Conservation (phyloP, 1,140 invertebrate genomes). For the Helicoverpa armigera region DNA sequence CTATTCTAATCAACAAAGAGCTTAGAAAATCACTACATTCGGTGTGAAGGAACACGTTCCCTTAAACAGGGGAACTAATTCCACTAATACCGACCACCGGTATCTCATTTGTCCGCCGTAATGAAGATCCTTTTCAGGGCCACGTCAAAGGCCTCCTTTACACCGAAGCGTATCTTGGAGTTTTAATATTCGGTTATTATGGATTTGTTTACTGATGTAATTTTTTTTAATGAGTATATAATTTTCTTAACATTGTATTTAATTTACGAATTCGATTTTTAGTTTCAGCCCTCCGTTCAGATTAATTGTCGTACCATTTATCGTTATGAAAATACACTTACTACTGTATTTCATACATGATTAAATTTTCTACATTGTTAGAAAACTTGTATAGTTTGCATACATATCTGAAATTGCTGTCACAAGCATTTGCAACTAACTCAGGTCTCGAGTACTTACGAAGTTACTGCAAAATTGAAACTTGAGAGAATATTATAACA, state of each 20-base stretch:
- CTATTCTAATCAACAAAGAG: background rate
- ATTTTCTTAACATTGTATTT: too few species aligned
- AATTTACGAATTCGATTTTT: too few species aligned
- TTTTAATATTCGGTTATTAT: background rate
- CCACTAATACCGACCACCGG: constrained; percentile 25
- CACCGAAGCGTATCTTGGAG: constrained; percentile 42
- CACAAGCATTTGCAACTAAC: constrained; percentile 5
- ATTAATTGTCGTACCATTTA: too few species aligned
- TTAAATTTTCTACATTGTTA: background rate
- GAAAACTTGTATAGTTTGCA: background rate
- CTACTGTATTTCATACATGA: background rate
- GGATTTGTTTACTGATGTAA: background rate
- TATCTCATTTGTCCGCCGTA: constrained; percentile 51
- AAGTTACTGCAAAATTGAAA: background rate
- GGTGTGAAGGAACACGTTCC: constrained; percentile 32
- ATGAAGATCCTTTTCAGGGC: constrained; percentile 53
- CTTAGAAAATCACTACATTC: constrained; percentile 29
- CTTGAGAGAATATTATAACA: background rate
- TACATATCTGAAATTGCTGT: constrained; percentile 22
- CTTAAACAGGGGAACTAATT: constrained; percentile 51
- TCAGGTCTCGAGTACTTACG: background rate
- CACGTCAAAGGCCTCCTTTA: constrained; percentile 51
- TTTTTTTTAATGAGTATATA: background rate
- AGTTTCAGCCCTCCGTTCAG: background rate
- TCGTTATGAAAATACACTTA: too few species aligned